These are phyloP conservation scores for Gibbula magus DNA, from an alignment of 2,888 invertebrate genomes.

Conservation along the genomic window DNA sequence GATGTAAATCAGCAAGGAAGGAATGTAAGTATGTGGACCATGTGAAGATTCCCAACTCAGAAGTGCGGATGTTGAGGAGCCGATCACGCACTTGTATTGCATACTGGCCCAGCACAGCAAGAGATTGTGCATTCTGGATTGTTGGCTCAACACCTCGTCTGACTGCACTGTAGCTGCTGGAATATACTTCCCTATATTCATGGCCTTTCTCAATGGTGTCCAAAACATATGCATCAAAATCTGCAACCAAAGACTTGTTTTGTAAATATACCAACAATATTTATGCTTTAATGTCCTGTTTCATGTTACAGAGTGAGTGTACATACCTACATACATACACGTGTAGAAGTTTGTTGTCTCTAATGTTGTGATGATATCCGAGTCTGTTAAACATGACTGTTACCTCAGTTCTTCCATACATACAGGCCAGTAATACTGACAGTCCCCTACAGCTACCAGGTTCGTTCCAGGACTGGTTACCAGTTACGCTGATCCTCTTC, in stretches of 20 bases:
- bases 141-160: neutral
- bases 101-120: neutral
- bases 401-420: constrained; percentile 16
- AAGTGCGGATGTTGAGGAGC: neutral
- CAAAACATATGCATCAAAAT: constrained; percentile 21
- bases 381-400: constrained; percentile 15
- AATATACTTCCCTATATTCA: neutral
- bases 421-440: neutral
- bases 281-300: constrained; percentile 20
- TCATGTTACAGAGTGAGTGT: constrained; percentile 3
- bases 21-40: too few relatives aligned
- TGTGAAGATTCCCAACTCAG: neutral
- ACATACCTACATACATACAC: too few relatives aligned
- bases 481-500: neutral
- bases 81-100: neutral
- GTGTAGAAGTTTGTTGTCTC: constrained; percentile 8
- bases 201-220: constrained; percentile 19
- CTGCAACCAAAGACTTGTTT: constrained; percentile 24
- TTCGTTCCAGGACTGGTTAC: neutral
- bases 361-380: neutral
- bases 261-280: constrained; percentile 14
- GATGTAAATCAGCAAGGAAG: too few relatives aligned
- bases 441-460: neutral
- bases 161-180: neutral
- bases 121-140: neutral